These are phyloP conservation scores for Cossypha polioptera DNA, from an alignment of 2,797 vertebrate genomes.

Conservation along the genomic window DNA sequence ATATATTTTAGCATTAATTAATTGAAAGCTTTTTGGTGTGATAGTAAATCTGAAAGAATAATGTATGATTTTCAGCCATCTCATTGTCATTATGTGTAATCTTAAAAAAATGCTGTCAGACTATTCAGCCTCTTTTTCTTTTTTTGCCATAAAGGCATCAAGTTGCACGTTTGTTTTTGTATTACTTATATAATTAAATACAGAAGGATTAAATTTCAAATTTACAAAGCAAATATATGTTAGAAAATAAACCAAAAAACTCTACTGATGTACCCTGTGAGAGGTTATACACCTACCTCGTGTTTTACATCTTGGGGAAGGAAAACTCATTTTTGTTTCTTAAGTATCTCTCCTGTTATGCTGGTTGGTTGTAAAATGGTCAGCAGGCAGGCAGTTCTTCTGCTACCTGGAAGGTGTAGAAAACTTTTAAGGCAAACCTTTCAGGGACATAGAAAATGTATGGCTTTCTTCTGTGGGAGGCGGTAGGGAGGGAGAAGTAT, in stretches of 20 bases:
- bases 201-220: not conserved
- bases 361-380: not conserved
- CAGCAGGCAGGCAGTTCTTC: not conserved
- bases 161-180: not conserved
- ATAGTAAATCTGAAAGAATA: constrained; percentile 43
- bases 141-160: not conserved
- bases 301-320: not conserved
- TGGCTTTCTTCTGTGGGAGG: not conserved
- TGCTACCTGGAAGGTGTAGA: not conserved
- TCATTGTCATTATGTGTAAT: constrained; percentile 11
- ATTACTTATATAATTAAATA: not conserved
- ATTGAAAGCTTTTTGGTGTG: constrained; percentile 26
- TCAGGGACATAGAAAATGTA: not conserved
- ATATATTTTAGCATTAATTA: constrained; percentile 39
- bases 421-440: not conserved
- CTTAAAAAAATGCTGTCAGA: not conserved
- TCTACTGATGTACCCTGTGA: not conserved
- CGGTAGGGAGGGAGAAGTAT: not conserved
- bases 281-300: not conserved
- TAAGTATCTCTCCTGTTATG: not conserved
- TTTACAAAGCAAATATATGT: not conserved
- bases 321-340: not conserved
- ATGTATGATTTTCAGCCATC: constrained; percentile 4
- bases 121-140: not conserved
- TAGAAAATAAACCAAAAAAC: not conserved